Evolutionary conservation across 2,888 invertebrate genomes (phyloP).

Genomic region (Melanostoma mellinum): DNA sequence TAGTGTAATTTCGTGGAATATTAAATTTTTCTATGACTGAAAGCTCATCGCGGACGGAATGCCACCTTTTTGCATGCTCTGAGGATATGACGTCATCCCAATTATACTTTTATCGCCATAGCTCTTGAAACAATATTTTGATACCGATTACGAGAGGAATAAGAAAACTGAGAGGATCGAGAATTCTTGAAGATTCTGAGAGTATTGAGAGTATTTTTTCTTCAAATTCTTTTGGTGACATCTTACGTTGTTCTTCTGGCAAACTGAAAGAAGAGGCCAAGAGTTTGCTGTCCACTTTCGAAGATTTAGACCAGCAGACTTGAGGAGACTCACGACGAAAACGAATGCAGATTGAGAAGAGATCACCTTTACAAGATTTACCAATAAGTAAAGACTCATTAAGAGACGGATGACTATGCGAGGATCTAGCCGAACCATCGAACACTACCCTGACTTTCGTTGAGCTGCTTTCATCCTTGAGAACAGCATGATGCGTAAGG

Average conservation of each 20-base stretch:
- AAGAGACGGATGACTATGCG: slow-evolving; percentile 13
- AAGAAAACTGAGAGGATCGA: slow-evolving; percentile 20
- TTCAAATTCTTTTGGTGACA: no score
- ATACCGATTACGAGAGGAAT: slow-evolving; percentile 9
- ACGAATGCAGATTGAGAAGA: no score
- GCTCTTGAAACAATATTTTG: background rate
- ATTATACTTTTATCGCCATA: background rate
- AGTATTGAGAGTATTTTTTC: no score
- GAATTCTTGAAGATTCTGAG: slow-evolving; percentile 19
- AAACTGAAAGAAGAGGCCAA: background rate
- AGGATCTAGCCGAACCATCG: slow-evolving; percentile 15
- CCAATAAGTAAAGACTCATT: slow-evolving; percentile 47
- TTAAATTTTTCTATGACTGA: slow-evolving; percentile 7
- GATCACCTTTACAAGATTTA: slow-evolving; percentile 38
- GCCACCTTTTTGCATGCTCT: background rate
- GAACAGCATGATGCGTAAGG: no score
- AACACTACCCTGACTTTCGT: no score
- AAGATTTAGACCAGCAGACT: slow-evolving; percentile 9
- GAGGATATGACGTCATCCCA: slow-evolving; percentile 27
- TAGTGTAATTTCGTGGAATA: no score
- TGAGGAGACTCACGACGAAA: background rate
- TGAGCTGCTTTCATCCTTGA: no score
- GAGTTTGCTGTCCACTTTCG: slow-evolving; percentile 28
- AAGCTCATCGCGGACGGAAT: slow-evolving; percentile 11
- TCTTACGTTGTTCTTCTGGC: no score